Conservation (phyloP, 1,140 invertebrate genomes). For the Diploscapter pachys region DNA sequence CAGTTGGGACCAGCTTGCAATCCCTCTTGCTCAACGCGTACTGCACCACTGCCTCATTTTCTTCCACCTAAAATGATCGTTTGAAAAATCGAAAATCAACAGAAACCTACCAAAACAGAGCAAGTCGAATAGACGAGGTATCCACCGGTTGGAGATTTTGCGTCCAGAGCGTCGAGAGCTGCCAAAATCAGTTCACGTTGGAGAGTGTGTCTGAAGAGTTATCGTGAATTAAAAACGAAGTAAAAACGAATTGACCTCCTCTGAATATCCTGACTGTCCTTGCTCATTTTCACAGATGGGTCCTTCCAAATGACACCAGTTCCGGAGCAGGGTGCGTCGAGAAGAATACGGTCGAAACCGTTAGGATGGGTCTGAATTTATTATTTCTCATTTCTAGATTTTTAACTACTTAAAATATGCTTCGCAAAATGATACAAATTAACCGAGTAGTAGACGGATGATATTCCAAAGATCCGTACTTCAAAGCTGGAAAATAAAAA, state of each 20-base stretch:
- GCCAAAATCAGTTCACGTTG: constrained; percentile 87
- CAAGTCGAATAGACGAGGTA: constrained; percentile 98
- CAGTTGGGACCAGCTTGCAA: constrained; percentile 88
- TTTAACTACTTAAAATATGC: no score
- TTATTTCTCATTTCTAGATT: no score
- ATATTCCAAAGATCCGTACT: no score
- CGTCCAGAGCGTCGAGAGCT: constrained; percentile 92
- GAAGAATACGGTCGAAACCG: constrained; percentile 89
- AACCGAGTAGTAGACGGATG: no score
- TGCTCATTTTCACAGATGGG: constrained; percentile 85
- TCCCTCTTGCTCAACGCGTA: constrained; percentile 86
- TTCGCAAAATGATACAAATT: no score
- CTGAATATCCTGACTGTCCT: constrained; percentile 72
- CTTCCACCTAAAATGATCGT: constrained; percentile 70
- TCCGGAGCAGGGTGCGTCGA: constrained; percentile 97
- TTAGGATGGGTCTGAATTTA: constrained; percentile 51
- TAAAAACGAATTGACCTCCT: constrained; percentile 66
- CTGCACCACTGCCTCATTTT: constrained; percentile 96
- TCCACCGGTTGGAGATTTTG: constrained; percentile 83
- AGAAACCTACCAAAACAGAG: constrained; percentile 72
- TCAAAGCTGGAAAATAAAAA: background rate
- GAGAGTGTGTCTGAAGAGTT: constrained; percentile 65
- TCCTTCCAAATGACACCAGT: constrained; percentile 99
- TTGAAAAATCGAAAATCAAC: no score
- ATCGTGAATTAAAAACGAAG: background rate